Percentiles rank a stretch among this genome's conserved stretches.
phyloP scores from a whole-genome alignment of 2,797 vertebrate species.

The Allobates femoralis region DNA sequence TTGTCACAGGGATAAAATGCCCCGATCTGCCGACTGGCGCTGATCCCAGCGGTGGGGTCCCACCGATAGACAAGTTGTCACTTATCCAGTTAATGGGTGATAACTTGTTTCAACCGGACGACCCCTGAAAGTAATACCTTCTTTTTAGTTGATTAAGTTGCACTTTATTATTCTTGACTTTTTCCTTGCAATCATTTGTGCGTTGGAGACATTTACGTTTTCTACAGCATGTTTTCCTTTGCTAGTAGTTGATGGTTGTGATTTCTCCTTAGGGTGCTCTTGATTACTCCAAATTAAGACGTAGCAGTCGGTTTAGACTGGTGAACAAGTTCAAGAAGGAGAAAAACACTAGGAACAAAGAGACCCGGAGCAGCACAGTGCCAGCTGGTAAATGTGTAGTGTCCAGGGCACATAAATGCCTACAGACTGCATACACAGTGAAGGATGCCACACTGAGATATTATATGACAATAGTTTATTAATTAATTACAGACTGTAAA shows the following conservation, averaged over 20 bases:
- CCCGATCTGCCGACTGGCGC: too few species aligned
- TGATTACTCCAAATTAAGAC: slow-evolving; percentile 89
- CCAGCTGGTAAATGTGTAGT: slow-evolving; percentile 81
- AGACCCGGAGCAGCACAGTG: slow-evolving; percentile 76
- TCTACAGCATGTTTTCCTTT: not conserved
- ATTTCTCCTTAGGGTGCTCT: slow-evolving; percentile 77
- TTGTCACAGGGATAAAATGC: too few species aligned
- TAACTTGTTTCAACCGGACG: too few species aligned
- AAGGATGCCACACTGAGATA: not conserved
- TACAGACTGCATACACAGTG: not conserved
- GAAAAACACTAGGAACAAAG: slow-evolving; percentile 93
- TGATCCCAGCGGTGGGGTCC: too few species aligned
- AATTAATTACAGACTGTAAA: too few species aligned
- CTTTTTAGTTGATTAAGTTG: not conserved
- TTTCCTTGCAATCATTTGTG: not conserved
- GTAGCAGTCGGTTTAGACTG: slow-evolving; percentile 91
- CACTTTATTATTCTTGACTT: not conserved
- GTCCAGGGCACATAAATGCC: not conserved
- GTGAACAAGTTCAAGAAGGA: slow-evolving; percentile 98
- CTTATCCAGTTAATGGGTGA: too few species aligned
- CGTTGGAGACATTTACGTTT: not conserved
- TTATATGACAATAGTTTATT: not conserved
- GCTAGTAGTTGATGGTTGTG: not conserved
- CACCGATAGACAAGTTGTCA: too few species aligned
- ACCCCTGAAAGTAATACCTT: too few species aligned